A percentile compares a stretch with the other conserved stretches of the same genome.
phyloP scores from a whole-genome alignment of 1,140 invertebrate species.

The Battus philenor region DNA sequence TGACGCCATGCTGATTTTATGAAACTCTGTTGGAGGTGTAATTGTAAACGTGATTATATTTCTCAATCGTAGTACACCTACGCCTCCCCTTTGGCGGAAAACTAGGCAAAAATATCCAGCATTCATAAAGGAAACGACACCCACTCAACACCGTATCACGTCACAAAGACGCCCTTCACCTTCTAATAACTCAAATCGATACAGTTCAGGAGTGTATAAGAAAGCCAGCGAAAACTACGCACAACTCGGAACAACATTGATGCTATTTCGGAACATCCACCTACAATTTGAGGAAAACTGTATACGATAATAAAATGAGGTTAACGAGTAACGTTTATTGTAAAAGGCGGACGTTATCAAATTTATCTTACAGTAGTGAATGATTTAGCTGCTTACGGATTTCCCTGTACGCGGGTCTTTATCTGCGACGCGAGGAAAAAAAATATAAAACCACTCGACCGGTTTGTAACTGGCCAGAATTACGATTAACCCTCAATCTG shows the following conservation, averaged over 20 bases:
- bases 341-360: conserved; percentile 9
- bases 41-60: too few relatives aligned
- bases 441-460: conserved; percentile 49
- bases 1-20: too few relatives aligned
- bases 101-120: neutral
- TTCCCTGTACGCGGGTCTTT: conserved; percentile 19
- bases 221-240: too few relatives aligned
- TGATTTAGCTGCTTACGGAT: conserved; percentile 28
- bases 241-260: too few relatives aligned
- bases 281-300: too few relatives aligned
- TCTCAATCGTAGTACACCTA: too few relatives aligned
- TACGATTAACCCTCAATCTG: conserved; percentile 59
- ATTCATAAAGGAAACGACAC: neutral
- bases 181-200: neutral
- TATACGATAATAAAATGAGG: too few relatives aligned
- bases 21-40: too few relatives aligned
- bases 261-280: too few relatives aligned
- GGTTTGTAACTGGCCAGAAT: conserved; percentile 60
- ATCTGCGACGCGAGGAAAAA: conserved; percentile 34
- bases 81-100: too few relatives aligned
- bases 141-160: neutral
- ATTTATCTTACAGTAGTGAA: conserved; percentile 15
- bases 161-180: neutral
- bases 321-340: neutral
- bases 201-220: too few relatives aligned